Conservation (phyloP, 2,113 vertebrate genomes). For the Aegotheles bennettii region DNA sequence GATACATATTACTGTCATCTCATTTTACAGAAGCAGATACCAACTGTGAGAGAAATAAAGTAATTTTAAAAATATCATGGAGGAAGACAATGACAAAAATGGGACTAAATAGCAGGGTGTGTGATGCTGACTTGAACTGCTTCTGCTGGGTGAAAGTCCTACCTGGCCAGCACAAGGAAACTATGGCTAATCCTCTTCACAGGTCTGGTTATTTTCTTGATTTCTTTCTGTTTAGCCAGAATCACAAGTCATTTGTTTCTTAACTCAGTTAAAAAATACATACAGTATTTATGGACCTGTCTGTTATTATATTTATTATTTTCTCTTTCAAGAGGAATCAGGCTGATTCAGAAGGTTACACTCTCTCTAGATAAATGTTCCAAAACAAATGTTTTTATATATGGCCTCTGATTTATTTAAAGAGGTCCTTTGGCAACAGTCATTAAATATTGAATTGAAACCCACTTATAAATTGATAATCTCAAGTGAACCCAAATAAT, state of each 20-base stretch:
- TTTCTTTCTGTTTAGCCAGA: background rate
- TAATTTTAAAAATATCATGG: background rate
- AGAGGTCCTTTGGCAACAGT: background rate
- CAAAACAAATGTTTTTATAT: background rate
- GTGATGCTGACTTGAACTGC: background rate
- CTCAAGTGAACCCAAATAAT: background rate
- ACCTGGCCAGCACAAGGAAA: background rate
- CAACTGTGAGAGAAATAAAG: background rate
- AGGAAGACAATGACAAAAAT: background rate
- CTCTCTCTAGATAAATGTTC: background rate
- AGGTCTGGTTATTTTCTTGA: background rate
- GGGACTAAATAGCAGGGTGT: background rate
- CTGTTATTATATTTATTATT: background rate
- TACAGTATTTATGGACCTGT: background rate
- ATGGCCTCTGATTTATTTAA: background rate
- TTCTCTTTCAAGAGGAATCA: background rate
- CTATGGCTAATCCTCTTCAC: background rate
- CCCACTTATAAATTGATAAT: background rate
- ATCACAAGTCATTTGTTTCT: background rate
- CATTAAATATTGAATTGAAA: background rate
- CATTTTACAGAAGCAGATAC: background rate
- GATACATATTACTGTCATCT: background rate
- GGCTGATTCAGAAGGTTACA: background rate
- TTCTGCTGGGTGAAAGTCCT: background rate
- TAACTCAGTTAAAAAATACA: background rate